These are phyloP conservation scores for Fistularia tabacaria DNA, from an alignment of 2,797 vertebrate species.

Conservation along the genomic window DNA sequence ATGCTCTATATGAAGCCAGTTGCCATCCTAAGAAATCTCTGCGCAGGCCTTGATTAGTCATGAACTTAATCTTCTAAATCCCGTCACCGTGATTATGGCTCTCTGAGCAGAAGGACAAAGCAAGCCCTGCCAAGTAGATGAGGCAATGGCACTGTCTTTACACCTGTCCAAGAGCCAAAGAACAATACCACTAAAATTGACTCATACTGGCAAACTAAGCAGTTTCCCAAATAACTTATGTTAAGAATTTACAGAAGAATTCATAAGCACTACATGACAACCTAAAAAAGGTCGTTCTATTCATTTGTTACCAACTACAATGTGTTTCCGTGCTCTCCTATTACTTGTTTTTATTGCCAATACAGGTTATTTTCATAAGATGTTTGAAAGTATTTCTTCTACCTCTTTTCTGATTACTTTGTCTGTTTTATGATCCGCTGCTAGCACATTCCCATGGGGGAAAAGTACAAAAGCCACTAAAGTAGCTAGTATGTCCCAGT, in stretches of 20 bases:
- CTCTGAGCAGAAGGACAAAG: slow-evolving; percentile 31
- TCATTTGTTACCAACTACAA: neutral
- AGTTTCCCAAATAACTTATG: too few relatives aligned
- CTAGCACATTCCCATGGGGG: too few relatives aligned
- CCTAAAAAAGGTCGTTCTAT: neutral
- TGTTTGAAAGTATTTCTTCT: too few relatives aligned
- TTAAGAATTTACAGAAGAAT: neutral
- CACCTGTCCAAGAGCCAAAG: slow-evolving; percentile 9
- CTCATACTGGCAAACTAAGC: too few relatives aligned
- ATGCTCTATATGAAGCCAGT: slow-evolving; percentile 13
- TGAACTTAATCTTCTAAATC: slow-evolving; percentile 70
- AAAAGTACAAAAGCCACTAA: too few relatives aligned
- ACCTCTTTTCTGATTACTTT: too few relatives aligned
- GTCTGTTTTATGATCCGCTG: too few relatives aligned
- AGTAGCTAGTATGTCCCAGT: too few relatives aligned
- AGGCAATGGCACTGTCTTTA: slow-evolving; percentile 7
- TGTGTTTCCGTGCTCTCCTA: neutral
- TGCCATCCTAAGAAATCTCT: slow-evolving; percentile 27
- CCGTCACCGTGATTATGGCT: slow-evolving; percentile 47
- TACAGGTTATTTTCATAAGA: too few relatives aligned
- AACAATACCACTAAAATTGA: neutral
- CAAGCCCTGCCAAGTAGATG: slow-evolving; percentile 13
- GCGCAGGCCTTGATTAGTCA: slow-evolving; percentile 57
- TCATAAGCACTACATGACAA: neutral
- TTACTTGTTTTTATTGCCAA: neutral